Evolutionary conservation across 2,797 vertebrate species (phyloP).

Genomic region (Prionace glauca): DNA sequence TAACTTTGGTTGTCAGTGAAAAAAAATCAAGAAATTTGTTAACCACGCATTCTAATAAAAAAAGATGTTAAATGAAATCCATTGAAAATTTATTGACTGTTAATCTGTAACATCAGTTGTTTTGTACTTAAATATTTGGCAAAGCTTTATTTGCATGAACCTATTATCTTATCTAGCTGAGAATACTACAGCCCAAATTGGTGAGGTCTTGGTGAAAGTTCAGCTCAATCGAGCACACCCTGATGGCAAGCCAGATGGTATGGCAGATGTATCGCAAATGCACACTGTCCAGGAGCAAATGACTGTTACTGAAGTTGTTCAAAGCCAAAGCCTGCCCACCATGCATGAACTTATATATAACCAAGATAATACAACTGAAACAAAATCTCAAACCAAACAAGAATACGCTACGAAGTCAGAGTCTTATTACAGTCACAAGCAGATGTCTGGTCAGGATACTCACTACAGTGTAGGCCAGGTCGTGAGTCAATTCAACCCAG

Average conservation of each 20-base stretch:
- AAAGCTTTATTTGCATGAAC: conserved; percentile 26
- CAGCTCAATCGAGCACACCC: background rate
- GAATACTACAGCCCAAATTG: conserved; percentile 25
- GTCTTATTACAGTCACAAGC: background rate
- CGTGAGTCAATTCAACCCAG: conserved; percentile 40
- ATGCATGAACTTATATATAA: background rate
- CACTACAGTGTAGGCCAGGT: background rate
- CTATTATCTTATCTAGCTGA: conserved; percentile 23
- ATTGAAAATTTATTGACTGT: background rate
- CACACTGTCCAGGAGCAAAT: conserved; percentile 4
- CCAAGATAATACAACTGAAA: conserved; percentile 22
- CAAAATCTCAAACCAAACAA: background rate
- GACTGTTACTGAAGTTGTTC: background rate
- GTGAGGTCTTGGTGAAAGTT: conserved; percentile 1
- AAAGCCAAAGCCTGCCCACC: background rate
- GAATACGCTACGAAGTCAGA: background rate
- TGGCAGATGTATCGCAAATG: conserved; percentile 14
- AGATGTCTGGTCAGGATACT: background rate
- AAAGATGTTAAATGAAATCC: background rate
- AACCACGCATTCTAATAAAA: background rate
- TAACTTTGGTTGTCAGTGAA: background rate
- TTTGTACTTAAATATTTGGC: background rate
- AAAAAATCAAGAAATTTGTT: background rate
- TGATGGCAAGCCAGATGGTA: background rate
- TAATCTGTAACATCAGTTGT: background rate